Evolutionary conservation across 2,888 invertebrate genomes (phyloP).

Genomic region (Leuctra nigra): DNA sequence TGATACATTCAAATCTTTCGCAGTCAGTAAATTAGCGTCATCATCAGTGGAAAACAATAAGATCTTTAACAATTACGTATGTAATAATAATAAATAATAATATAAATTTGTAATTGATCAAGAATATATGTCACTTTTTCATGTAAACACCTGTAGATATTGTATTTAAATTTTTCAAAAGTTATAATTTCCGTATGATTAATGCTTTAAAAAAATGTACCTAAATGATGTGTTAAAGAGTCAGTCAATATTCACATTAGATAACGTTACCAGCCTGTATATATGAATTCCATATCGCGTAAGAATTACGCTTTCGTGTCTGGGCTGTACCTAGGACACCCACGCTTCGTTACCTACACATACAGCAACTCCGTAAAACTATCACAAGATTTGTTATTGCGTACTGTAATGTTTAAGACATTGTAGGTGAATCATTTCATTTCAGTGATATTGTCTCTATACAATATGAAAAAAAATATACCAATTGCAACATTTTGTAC

Average conservation of each 20-base stretch:
- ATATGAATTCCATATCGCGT: neutral
- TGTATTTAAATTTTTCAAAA: no score
- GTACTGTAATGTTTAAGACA: neutral
- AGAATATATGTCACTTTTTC: no score
- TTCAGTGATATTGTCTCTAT: neutral
- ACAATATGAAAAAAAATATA: neutral
- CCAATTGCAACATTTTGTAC: neutral
- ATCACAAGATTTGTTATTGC: slow-evolving; percentile 2
- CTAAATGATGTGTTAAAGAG: neutral
- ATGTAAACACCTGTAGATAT: no score
- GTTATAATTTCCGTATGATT: no score
- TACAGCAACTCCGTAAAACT: neutral
- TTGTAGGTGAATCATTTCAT: neutral
- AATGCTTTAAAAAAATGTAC: no score
- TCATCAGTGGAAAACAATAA: slow-evolving; percentile 5
- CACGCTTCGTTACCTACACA: neutral
- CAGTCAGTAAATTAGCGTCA: neutral
- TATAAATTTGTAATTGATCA: slow-evolving; percentile 14
- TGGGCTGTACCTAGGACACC: neutral
- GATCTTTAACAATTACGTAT: neutral
- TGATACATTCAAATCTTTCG: neutral
- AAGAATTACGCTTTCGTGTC: neutral
- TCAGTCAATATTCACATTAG: neutral
- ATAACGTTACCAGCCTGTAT: neutral
- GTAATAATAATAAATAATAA: no score